phyloP scores from a whole-genome alignment of 2,888 invertebrate genomes.

The Stenolophus ochropezus region DNA sequence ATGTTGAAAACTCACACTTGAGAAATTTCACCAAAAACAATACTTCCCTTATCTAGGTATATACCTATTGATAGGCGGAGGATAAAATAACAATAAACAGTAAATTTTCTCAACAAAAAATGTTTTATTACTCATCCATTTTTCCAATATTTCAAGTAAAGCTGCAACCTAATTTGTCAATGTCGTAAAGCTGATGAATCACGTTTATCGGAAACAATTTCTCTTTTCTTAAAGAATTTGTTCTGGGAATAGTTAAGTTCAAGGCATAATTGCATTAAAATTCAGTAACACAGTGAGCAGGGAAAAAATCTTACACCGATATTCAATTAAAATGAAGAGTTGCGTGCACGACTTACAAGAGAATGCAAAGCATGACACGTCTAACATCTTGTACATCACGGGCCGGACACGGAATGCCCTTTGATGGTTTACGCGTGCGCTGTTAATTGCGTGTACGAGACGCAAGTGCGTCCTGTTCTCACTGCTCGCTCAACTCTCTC shows the following conservation, averaged over 20 bases:
- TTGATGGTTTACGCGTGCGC: constrained; percentile 28
- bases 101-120: too few relatives aligned
- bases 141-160: too few relatives aligned
- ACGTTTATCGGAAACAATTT: neutral
- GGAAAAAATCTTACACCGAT: neutral
- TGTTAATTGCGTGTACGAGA: constrained; percentile 12
- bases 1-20: too few relatives aligned
- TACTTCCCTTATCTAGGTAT: too few relatives aligned
- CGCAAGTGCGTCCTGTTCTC: constrained; percentile 10
- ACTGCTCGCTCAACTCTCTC: constrained; percentile 2
- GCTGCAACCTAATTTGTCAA: neutral
- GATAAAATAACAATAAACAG: too few relatives aligned
- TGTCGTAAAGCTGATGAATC: neutral
- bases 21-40: too few relatives aligned
- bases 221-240: neutral
- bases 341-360: constrained; percentile 3
- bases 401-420: constrained; percentile 11
- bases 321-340: constrained; percentile 22
- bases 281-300: neutral
- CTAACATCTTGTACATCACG: constrained; percentile 7
- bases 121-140: too few relatives aligned
- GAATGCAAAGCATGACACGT: constrained; percentile 17
- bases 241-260: neutral
- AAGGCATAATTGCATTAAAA: constrained; percentile 1
- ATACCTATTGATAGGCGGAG: too few relatives aligned